Percentiles rank a stretch among this genome's conserved stretches.
Conservation (phyloP, 2,797 vertebrate species). For the Phaenicophaeus curvirostris region DNA sequence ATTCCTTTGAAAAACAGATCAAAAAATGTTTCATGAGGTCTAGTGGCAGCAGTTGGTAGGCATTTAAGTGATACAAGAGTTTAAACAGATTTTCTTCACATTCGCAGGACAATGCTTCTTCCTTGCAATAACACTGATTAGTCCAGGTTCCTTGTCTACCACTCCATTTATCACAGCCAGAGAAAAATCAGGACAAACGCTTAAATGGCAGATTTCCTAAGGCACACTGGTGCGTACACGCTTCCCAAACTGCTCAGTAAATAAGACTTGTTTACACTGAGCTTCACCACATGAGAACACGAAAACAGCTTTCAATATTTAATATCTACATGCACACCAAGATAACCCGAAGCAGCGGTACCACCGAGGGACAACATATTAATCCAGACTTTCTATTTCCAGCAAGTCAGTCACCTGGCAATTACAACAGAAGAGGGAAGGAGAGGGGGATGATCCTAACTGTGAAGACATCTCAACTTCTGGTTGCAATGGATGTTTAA, state of each 20-base stretch:
- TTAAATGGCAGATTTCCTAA: constrained; percentile 54
- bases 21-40: background rate
- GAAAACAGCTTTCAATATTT: constrained; percentile 60
- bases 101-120: background rate
- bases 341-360: background rate
- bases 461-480: background rate
- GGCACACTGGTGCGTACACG: background rate
- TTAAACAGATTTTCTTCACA: background rate
- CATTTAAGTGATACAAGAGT: background rate
- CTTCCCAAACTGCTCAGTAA: constrained; percentile 21
- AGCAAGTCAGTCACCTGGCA: background rate
- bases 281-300: background rate
- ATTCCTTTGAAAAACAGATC: background rate
- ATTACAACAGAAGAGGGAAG: background rate
- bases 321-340: constrained; percentile 15
- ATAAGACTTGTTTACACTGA: background rate
- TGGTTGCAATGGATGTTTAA: background rate
- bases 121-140: background rate
- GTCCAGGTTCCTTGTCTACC: background rate
- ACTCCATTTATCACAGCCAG: background rate
- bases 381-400: constrained; percentile 2
- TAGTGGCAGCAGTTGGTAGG: background rate
- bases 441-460: background rate
- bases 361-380: constrained; percentile 10
- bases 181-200: constrained; percentile 5